phyloP scores from a whole-genome alignment of 2,797 vertebrate species.

The Peromyscus melanophrys region DNA sequence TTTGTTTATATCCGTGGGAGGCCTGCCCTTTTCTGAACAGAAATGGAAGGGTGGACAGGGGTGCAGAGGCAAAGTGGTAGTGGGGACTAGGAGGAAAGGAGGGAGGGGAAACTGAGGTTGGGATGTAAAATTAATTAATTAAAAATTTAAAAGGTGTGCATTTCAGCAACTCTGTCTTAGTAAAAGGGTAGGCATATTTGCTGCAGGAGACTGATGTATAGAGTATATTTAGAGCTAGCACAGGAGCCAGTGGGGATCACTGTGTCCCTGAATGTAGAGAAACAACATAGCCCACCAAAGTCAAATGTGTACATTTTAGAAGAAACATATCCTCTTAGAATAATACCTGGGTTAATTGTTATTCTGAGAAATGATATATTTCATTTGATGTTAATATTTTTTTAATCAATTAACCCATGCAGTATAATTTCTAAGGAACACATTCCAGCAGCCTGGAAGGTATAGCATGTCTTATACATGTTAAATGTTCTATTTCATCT shows the following conservation, averaged over 20 bases:
- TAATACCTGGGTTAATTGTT: neutral
- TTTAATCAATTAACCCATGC: neutral
- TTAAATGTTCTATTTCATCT: slow-evolving; percentile 3
- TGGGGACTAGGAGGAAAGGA: neutral
- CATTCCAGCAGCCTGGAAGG: slow-evolving; percentile 42
- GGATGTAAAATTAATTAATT: neutral
- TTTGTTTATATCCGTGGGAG: neutral
- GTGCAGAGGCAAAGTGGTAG: no score
- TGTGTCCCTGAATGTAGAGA: neutral
- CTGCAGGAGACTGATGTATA: neutral
- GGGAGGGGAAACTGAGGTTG: neutral
- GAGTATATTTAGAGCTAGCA: neutral
- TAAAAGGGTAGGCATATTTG: neutral
- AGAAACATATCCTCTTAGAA: neutral
- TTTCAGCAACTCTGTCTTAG: neutral
- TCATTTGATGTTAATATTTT: neutral
- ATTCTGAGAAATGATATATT: neutral
- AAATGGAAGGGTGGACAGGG: neutral
- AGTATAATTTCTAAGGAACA: neutral
- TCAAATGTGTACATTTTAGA: neutral
- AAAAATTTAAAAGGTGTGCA: neutral
- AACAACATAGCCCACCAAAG: neutral
- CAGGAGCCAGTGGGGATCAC: neutral
- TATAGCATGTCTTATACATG: slow-evolving; percentile 46
- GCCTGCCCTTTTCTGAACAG: neutral